These are phyloP conservation scores for Orthonevra nobilis DNA, from an alignment of 2,888 invertebrate species.

Conservation along the genomic window DNA sequence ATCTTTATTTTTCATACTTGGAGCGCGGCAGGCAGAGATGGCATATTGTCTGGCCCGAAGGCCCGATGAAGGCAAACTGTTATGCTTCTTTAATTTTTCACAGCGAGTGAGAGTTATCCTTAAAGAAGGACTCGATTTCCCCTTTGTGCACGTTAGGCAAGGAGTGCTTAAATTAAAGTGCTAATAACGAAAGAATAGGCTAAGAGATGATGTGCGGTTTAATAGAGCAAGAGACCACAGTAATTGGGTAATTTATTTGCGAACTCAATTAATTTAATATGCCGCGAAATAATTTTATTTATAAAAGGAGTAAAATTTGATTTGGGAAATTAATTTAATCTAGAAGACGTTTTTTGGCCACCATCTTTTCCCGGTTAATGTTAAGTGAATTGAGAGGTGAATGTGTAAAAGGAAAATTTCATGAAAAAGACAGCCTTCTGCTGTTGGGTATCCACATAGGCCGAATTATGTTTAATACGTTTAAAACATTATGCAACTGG, in stretches of 20 bases:
- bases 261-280: conserved; percentile 68
- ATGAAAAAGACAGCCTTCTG: too few relatives aligned
- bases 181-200: conserved; percentile 61
- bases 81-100: conserved; percentile 54
- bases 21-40: background rate
- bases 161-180: conserved; percentile 65
- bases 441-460: too few relatives aligned
- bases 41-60: conserved; percentile 32
- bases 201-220: conserved; percentile 51
- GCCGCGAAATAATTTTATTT: conserved; percentile 62
- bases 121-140: conserved; percentile 22
- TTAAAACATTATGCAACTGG: too few relatives aligned
- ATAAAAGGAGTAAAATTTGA: too few relatives aligned
- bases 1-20: conserved; percentile 69
- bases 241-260: conserved; percentile 65
- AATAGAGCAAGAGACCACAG: conserved; percentile 31
- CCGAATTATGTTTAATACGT: too few relatives aligned
- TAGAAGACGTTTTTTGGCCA: too few relatives aligned
- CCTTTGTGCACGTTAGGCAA: conserved; percentile 52
- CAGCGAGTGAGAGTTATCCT: conserved; percentile 27
- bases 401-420: too few relatives aligned
- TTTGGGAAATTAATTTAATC: too few relatives aligned
- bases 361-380: too few relatives aligned
- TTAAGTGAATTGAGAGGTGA: too few relatives aligned
- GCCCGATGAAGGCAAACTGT: background rate